Conservation (phyloP, 2,113 vertebrate species). For the Smithornis capensis region DNA sequence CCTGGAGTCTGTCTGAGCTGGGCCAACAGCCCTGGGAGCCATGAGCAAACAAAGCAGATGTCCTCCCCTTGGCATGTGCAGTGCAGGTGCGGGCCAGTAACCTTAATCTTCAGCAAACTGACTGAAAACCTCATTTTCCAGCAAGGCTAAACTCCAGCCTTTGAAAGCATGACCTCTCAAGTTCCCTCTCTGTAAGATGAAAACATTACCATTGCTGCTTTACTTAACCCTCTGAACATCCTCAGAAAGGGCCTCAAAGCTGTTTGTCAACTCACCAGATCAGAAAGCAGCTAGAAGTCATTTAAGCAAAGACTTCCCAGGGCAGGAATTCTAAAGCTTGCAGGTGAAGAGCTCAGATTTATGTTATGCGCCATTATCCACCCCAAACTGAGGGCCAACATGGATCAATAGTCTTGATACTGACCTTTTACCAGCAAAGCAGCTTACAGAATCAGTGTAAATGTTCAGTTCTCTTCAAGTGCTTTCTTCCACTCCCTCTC, state of each 20-base stretch:
- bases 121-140: background rate
- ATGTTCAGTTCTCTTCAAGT: background rate
- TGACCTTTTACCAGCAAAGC: conserved; percentile 5
- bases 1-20: background rate
- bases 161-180: background rate
- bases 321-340: background rate
- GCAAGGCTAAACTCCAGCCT: background rate
- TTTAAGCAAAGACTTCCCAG: background rate
- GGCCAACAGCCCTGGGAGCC: background rate
- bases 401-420: background rate
- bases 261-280: background rate
- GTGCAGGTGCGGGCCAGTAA: background rate
- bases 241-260: background rate
- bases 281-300: background rate
- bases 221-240: background rate
- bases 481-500: background rate
- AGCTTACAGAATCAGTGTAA: background rate
- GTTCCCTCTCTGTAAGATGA: background rate
- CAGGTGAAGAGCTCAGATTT: background rate
- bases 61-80: background rate
- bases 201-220: background rate
- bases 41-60: background rate
- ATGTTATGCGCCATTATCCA: background rate
- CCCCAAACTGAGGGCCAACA: background rate
- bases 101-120: background rate